Evolutionary conservation across 2,888 invertebrate genomes (phyloP).

Genomic region (Alsophila aescularia): DNA sequence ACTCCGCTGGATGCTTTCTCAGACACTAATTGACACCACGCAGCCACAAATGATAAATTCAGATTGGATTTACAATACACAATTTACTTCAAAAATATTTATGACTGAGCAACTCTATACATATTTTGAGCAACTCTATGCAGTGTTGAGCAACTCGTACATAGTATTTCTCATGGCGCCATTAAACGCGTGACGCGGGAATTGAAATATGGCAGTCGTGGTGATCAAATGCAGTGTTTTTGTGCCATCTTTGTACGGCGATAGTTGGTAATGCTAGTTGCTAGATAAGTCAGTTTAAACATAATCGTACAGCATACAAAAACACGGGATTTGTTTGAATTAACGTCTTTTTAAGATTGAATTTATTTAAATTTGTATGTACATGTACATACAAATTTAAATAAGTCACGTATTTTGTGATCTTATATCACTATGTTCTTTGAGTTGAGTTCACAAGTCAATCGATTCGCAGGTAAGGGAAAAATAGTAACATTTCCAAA

Average conservation of each 20-base stretch:
- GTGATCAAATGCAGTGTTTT: slow-evolving; percentile 46
- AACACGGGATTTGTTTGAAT: too few relatives aligned
- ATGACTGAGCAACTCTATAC: slow-evolving; percentile 37
- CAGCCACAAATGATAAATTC: slow-evolving; percentile 49
- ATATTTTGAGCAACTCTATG: slow-evolving; percentile 43
- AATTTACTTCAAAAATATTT: slow-evolving; percentile 57
- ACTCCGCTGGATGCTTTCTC: slow-evolving; percentile 1
- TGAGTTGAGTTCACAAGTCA: too few relatives aligned
- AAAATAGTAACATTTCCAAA: too few relatives aligned
- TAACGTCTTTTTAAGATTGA: too few relatives aligned
- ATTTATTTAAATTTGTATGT: too few relatives aligned
- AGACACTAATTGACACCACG: slow-evolving; percentile 59
- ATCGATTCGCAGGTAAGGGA: too few relatives aligned
- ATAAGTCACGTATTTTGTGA: too few relatives aligned
- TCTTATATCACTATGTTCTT: too few relatives aligned
- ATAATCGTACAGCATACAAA: too few relatives aligned
- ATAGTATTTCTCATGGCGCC: slow-evolving; percentile 68
- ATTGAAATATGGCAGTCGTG: slow-evolving; percentile 64
- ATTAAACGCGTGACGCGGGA: slow-evolving; percentile 69
- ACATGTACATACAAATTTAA: too few relatives aligned
- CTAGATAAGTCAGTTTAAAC: background rate
- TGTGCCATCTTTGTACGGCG: slow-evolving; percentile 44
- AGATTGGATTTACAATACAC: slow-evolving; percentile 39
- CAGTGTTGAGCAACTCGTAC: slow-evolving; percentile 7
- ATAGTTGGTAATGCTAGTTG: slow-evolving; percentile 11